Evolutionary conservation across 1,140 invertebrate genomes (phyloP).

Genomic region (Caenorhabditis inopinata): DNA sequence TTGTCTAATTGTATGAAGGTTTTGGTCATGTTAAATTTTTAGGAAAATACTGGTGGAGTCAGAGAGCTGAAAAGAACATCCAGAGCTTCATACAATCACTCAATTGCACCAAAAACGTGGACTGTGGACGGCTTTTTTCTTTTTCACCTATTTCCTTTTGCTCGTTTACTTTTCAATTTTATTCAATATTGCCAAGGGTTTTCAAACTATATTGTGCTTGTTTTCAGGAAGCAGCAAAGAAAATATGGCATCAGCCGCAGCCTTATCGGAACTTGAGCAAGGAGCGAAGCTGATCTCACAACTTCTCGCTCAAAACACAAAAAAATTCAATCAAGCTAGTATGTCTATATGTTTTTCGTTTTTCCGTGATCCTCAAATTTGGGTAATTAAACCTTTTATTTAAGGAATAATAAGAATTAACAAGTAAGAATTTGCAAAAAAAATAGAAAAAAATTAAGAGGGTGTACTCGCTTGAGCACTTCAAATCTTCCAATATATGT

Average conservation of each 20-base stretch:
- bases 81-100: neutral
- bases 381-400: no score
- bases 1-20: neutral
- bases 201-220: neutral
- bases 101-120: neutral
- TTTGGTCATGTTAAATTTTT: neutral
- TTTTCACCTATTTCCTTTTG: neutral
- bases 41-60: neutral
- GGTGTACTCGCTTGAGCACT: no score
- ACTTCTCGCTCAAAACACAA: constrained; percentile 36
- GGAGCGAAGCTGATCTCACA: constrained; percentile 31
- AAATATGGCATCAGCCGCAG: constrained; percentile 24
- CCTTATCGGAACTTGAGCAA: constrained; percentile 11
- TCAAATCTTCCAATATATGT: no score
- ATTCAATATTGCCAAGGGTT: neutral
- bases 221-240: neutral
- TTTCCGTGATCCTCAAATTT: no score
- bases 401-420: no score
- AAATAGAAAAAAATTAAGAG: no score
- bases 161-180: neutral
- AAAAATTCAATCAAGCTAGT: constrained; percentile 49
- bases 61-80: constrained; percentile 1
- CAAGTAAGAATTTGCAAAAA: no score
- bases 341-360: neutral
- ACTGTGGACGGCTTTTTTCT: neutral